phyloP scores from a whole-genome alignment of 2,113 vertebrate genomes.

The Notiomystis cincta region DNA sequence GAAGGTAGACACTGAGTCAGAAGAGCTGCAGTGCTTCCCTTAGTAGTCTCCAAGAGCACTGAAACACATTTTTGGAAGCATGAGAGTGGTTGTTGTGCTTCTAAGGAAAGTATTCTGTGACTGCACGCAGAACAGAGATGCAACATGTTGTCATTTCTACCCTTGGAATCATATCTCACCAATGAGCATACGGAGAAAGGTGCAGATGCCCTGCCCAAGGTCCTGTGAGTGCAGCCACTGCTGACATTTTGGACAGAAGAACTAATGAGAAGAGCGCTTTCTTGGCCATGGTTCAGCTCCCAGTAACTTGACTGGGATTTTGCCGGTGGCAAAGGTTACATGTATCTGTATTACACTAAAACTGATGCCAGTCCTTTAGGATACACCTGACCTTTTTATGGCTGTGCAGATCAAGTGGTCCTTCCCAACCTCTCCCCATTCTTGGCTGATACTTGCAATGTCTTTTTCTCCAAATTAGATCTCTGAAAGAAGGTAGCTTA shows the following conservation, averaged over 20 bases:
- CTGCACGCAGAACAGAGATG: background rate
- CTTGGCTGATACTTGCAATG: background rate
- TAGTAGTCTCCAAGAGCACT: background rate
- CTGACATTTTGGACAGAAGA: background rate
- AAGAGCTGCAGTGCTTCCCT: background rate
- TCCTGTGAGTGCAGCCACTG: background rate
- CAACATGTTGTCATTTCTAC: background rate
- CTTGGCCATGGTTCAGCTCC: background rate
- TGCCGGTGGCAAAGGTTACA: background rate
- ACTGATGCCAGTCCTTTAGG: background rate
- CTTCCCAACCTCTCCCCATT: background rate
- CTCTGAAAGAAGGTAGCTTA: background rate
- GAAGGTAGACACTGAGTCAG: background rate
- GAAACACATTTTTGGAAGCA: background rate
- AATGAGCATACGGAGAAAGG: rapidly evolving
- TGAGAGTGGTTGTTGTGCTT: background rate
- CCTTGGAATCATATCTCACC: rapidly evolving
- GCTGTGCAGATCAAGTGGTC: rapidly evolving
- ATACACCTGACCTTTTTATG: rapidly evolving
- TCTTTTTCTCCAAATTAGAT: background rate
- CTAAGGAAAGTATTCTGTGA: background rate
- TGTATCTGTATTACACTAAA: background rate
- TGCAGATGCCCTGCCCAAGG: background rate
- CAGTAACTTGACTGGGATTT: background rate
- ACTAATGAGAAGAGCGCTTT: background rate